Base-by-base conservation (phyloP, 1,140 invertebrate genomes). In the Phortica variegata region DNA sequence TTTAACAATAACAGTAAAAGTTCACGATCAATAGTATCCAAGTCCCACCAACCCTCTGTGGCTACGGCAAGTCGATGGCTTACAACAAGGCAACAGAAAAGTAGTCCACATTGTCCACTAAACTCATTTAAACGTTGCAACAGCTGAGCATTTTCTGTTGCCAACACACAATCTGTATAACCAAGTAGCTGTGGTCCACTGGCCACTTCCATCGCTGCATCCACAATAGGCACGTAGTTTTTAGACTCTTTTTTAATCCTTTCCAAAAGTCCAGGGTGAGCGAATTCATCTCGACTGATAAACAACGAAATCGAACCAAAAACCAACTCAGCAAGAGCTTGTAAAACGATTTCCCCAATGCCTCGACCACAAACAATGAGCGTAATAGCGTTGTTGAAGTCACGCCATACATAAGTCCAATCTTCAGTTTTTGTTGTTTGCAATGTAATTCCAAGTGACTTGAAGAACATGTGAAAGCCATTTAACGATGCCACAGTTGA, bases 381-480 rank as follows among this genome's bases (percentile, higher is more conserved):
- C 1, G 71, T 74, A 6, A 76, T 58, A 3, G 53, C 56, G 37
- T 72, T 65, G 6, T 85, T 81, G 76, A 84, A 90, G 65, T 87
- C 87, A 61, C 85, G 86, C 89, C 89, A 92, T 33, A 84, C 79
- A 43, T 91, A 76, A 20, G 82, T 83, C 53, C 86, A 83, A 61
- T 89, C 85, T 39, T 85, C 80, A 34, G 85, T 85, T 4, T 69
- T 73, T 0, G 87, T 87, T 17, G 81, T 81, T 26, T 85, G 65
- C 5, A 92, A 66, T 56, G 82, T 78, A 31, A 88, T 80, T 31
- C 83, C 81, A 44, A 88, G 84, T 3, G 84, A 85, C 65, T 86
- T 87, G 1, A 87, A 82, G 78, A 89, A 91, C 83, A 91, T 87
- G 54, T 90, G 87, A n/a, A 91, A 84, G 5, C 88, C 88, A 80